Evolutionary conservation across 2,113 vertebrate genomes (phyloP).

Genomic region (Semicossyphus pulcher): DNA sequence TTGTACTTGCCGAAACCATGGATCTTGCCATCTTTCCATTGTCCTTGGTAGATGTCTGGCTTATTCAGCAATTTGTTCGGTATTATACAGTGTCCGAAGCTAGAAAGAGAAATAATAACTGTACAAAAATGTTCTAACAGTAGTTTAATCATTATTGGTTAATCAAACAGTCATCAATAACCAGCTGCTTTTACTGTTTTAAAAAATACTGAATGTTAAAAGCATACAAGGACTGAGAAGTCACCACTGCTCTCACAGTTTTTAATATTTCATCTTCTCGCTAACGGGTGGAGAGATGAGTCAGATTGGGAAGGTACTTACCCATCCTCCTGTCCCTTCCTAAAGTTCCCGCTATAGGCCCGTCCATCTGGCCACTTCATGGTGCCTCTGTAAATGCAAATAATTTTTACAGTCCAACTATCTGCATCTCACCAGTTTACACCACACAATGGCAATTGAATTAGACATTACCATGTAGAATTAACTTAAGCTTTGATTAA

Average conservation of each 20-base stretch:
- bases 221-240: neutral
- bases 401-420: neutral
- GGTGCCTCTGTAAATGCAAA: constrained; percentile 85
- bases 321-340: constrained; percentile 94
- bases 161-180: neutral
- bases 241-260: neutral
- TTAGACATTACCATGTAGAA: neutral
- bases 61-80: constrained; percentile 90
- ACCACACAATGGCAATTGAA: neutral
- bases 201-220: too few species aligned
- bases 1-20: constrained; percentile 94
- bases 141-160: neutral
- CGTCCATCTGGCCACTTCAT: constrained; percentile 94
- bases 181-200: neutral
- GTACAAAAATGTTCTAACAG: neutral
- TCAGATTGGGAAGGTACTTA: constrained; percentile 63
- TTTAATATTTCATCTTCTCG: neutral
- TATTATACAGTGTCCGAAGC: constrained; percentile 90
- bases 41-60: constrained; percentile 90
- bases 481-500: neutral
- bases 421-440: neutral
- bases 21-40: constrained; percentile 97
- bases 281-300: neutral
- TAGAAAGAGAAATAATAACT: constrained; percentile 59
- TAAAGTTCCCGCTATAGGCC: constrained; percentile 92